phyloP scores from a whole-genome alignment of 2,888 invertebrate genomes.

The Apomyelois bistriatella region DNA sequence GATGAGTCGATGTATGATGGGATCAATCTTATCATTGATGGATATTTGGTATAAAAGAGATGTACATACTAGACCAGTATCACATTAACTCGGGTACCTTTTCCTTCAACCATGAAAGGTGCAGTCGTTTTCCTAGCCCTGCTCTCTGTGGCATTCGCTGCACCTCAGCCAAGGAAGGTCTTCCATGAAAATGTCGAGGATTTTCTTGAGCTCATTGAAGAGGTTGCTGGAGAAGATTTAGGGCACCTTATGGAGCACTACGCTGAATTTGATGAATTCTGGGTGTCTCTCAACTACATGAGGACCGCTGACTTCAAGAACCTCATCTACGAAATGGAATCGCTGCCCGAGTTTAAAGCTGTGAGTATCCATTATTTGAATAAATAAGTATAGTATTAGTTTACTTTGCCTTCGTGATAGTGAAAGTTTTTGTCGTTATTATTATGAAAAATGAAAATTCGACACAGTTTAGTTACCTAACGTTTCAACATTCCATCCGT shows the following conservation, averaged over 20 bases:
- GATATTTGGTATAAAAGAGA: slow-evolving; percentile 29
- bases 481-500: too few relatives aligned
- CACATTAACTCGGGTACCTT: slow-evolving; percentile 24
- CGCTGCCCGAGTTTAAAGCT: slow-evolving; percentile 54
- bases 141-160: slow-evolving; percentile 38
- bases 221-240: slow-evolving; percentile 37
- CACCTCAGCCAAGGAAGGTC: slow-evolving; percentile 50
- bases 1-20: neutral
- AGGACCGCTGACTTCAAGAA: slow-evolving; percentile 45
- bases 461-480: too few relatives aligned
- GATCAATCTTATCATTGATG: slow-evolving; percentile 15
- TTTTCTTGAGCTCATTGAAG: slow-evolving; percentile 44
- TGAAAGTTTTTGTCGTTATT: too few relatives aligned
- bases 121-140: slow-evolving; percentile 39
- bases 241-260: slow-evolving; percentile 37
- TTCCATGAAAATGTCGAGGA: slow-evolving; percentile 62
- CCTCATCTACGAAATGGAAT: slow-evolving; percentile 54
- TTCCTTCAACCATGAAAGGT: slow-evolving; percentile 42
- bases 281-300: slow-evolving; percentile 38
- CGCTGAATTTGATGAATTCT: slow-evolving; percentile 50
- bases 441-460: too few relatives aligned
- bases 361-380: slow-evolving; percentile 38
- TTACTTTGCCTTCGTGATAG: too few relatives aligned
- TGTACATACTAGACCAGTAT: slow-evolving; percentile 6
- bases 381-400: neutral